Evolutionary conservation across 2,113 vertebrate genomes (phyloP), one percentile per base, ranked within the genome.

Genomic region (Semnornis frantzii): DNA sequence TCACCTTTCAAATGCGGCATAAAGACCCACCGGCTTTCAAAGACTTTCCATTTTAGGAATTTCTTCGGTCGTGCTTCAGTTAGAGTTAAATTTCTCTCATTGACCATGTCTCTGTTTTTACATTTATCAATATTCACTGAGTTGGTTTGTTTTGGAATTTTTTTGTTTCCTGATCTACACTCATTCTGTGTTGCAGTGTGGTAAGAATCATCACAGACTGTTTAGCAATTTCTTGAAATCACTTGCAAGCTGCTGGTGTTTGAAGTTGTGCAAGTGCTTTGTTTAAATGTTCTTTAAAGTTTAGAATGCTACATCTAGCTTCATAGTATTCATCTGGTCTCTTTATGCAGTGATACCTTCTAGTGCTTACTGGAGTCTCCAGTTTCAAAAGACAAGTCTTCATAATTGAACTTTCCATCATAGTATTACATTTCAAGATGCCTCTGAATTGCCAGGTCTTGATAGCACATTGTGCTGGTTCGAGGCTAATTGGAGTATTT

Each of bases 1-100:
- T 94, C 62, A 85, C 44, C 77, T 95, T 96, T 94, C 58, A 34
- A 48, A 78, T 94, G 96, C 73, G 78, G 44, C 91, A 84, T 93
- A 91, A 96, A 97, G 71, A 39, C n/a, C 50, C n/a, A 48, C 15
- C 87, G 65, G 10, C 59, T 96, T 90, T 92, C 92, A 94, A 91
- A 75, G 50, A 30, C 50, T 91, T 96, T 63, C 72, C 25, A 60
- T 85, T 93, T 83, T 72, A 82, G 31, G 70, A 63, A 85, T 94
- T 94, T 81, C 33, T 80, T 82, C 20, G 86, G 50, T 82, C 57
- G 34, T 82, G 20, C 33, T 76, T 95, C 79, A 57, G 7, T 85
- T 72, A 80, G 59, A 85, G 37, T 69, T 68, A 24, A 44, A n/a
- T 46, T 83, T n/a, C 33, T 87, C 39, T 80, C 73, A 73, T 48